Conservation (phyloP, 2,888 invertebrate species). For the Drosophila trichaetosa region DNA sequence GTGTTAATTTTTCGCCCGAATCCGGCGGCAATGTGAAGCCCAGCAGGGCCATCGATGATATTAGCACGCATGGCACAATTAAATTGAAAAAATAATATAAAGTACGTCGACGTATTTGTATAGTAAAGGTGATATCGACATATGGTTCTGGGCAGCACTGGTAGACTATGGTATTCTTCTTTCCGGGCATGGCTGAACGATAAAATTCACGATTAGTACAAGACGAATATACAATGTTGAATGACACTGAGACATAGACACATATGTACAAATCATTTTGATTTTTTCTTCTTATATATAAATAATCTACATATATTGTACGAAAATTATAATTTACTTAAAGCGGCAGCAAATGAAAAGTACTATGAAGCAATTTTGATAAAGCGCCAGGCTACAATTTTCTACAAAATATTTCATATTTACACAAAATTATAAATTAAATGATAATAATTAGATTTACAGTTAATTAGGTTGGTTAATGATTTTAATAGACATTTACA, state of each 20-base stretch:
- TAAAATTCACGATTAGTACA: slow-evolving; percentile 60
- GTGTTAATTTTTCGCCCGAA: slow-evolving; percentile 85
- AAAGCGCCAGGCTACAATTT: slow-evolving; percentile 32
- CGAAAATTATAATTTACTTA: slow-evolving; percentile 14
- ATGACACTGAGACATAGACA: slow-evolving; percentile 61
- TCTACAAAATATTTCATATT: slow-evolving; percentile 26
- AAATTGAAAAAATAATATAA: slow-evolving; percentile 99
- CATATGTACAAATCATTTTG: slow-evolving; percentile 51
- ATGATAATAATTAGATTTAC: slow-evolving; percentile 11
- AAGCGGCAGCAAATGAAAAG: slow-evolving; percentile 51
- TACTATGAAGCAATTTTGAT: slow-evolving; percentile 56
- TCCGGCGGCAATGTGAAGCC: slow-evolving; percentile 99
- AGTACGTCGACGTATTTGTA: slow-evolving; percentile 97
- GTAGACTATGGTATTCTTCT: slow-evolving; percentile 95
- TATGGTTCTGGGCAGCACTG: slow-evolving; percentile 97
- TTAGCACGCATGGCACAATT: slow-evolving; percentile 99
- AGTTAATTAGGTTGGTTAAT: slow-evolving; percentile 34
- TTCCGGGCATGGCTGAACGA: slow-evolving; percentile 93
- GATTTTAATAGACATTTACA: slow-evolving; percentile 59
- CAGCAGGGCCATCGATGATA: slow-evolving; percentile 98
- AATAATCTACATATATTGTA: slow-evolving; percentile 34
- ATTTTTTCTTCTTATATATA: slow-evolving; percentile 8
- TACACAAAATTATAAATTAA: slow-evolving; percentile 31
- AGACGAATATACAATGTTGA: slow-evolving; percentile 26
- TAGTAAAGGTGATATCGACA: slow-evolving; percentile 96